phyloP scores from a whole-genome alignment of 2,888 invertebrate genomes.

The Pristionchus japonicus region DNA sequence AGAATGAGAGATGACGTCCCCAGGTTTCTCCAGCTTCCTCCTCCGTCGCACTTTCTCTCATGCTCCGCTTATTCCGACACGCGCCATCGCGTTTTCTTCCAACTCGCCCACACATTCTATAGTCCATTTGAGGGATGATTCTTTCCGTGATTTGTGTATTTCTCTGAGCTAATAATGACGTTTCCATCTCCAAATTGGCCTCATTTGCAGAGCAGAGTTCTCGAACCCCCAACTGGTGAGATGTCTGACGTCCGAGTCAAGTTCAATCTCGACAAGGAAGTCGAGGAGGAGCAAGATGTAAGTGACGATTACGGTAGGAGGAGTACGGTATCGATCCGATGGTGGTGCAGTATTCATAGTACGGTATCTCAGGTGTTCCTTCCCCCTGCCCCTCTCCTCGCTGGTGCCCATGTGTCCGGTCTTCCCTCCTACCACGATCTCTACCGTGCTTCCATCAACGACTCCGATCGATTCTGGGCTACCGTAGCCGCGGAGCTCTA shows the following conservation, averaged over 20 bases:
- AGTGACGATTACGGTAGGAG: neutral
- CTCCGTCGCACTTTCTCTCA: neutral
- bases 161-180: too few relatives aligned
- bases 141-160: neutral
- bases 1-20: neutral
- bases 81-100: neutral
- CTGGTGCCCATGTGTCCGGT: constrained; percentile 71
- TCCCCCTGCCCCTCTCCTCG: constrained; percentile 72
- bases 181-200: neutral
- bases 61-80: neutral
- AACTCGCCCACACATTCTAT: neutral
- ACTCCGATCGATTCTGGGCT: constrained; percentile 93
- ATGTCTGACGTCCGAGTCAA: constrained; percentile 68
- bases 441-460: constrained; percentile 83
- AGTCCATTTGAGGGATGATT: neutral
- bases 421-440: constrained; percentile 69
- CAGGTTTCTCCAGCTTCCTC: neutral
- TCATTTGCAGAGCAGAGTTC: neutral
- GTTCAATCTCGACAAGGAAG: constrained; percentile 53
- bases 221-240: neutral
- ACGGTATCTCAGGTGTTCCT: constrained; percentile 61
- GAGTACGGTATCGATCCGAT: neutral
- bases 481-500: constrained; percentile 92
- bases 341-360: neutral
- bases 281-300: constrained; percentile 41